Evolutionary conservation across 2,113 vertebrate genomes (phyloP).

Genomic region (Phasianus colchicus): DNA sequence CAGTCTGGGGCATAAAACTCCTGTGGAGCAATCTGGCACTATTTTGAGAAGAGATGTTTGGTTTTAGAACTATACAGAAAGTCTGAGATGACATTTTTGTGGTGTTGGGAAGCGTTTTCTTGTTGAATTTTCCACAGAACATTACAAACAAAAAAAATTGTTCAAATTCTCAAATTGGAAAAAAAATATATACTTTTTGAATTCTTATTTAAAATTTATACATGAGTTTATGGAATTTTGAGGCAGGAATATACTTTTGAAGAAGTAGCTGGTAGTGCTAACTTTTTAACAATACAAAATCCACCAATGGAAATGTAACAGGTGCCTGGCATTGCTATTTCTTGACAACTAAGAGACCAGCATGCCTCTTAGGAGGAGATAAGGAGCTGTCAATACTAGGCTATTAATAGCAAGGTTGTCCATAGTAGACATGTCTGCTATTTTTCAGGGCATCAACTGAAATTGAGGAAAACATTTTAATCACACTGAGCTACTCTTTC

Average conservation of each 20-base stretch:
- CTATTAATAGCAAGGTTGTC: neutral
- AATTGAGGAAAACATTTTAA: neutral
- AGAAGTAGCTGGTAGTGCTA: neutral
- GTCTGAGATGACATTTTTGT: neutral
- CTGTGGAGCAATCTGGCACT: neutral
- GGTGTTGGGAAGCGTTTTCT: neutral
- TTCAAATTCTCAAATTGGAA: neutral
- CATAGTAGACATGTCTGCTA: neutral
- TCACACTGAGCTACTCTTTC: neutral
- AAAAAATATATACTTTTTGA: neutral
- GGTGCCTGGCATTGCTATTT: neutral
- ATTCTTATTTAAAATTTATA: neutral
- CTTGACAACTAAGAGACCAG: neutral
- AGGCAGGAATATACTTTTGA: neutral
- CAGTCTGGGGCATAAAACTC: neutral
- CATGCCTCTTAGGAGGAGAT: neutral
- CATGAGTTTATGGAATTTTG: neutral
- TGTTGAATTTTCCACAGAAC: neutral
- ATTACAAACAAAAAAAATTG: neutral
- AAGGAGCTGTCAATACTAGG: neutral
- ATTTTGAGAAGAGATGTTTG: neutral
- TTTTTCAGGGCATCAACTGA: neutral
- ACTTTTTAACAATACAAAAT: neutral
- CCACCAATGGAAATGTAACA: neutral
- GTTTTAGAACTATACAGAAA: neutral